Evolutionary conservation across 23 tunicate genomes (phyloP), one percentile per base, ranked within the genome.

Genomic region (Aplidium turbinatum): DNA sequence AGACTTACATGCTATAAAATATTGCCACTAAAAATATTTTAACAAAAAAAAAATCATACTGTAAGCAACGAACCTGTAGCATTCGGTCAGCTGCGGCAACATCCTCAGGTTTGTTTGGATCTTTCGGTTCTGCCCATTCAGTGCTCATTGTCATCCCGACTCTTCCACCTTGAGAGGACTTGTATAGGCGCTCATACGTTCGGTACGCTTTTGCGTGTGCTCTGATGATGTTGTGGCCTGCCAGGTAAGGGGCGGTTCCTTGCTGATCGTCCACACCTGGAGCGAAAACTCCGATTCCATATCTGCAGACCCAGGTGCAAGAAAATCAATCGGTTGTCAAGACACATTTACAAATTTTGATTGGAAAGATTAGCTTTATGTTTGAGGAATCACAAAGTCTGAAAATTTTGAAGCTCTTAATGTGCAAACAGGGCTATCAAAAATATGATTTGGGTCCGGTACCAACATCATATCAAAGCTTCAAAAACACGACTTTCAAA

Each of bases 61-160:
- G 13, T 63, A 22, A 28, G 42, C 5, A 0, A 1, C 28, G 21
- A 16, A 77, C 82, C 77, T 77, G 82, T 26, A 77, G 5, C 23
- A 77, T 50, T 63, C 82, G 24, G 47, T 77, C 82, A 6, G 82
- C 82, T 26, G 82, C 82, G 9, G 82, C 82, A 35, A 77, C 75
- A 46, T 77, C 82, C 63, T 77, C 75, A 9, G 82, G 82, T 38
- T 77, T 77, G 16, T 1, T n/a, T 3, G 68, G 84, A 50, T 79
- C 84, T 22, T 51, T 79, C 9, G 84, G 84, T 70, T 79, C 84
- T 0, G 84, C 77, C 84, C 84, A 79, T 33, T 79, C 84, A 0
- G 84, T 79, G 36, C 84, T 79, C 77, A 79, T 42, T 21, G 84
- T 79, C 77, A 79, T 79, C 16, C 84, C 84, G 0, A 79, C 29